Conservation (phyloP, 2,113 vertebrate species). For the Thunnus thynnus region DNA sequence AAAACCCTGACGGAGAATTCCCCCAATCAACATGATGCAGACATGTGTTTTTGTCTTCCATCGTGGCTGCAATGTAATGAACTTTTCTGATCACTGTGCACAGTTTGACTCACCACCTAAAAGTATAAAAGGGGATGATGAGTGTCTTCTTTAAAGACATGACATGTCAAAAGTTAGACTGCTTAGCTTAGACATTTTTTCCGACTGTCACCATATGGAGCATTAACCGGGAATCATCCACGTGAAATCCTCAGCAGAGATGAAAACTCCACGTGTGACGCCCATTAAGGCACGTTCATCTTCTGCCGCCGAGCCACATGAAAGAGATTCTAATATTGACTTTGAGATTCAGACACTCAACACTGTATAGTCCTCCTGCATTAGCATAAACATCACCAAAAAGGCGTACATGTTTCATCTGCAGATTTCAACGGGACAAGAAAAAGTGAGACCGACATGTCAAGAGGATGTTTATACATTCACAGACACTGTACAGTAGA, state of each 20-base stretch:
- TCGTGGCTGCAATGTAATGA: not conserved
- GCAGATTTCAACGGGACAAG: constrained; percentile 11
- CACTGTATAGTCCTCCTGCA: not conserved
- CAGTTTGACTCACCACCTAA: constrained; percentile 7
- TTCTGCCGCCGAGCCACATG: not conserved
- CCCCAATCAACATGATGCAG: constrained; percentile 2
- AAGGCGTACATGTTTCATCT: constrained; percentile 19
- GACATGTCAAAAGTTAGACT: not conserved
- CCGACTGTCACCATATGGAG: not conserved
- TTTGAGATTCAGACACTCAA: constrained; percentile 38
- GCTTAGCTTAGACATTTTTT: not conserved
- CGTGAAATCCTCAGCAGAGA: not conserved
- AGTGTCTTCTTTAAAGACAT: not conserved
- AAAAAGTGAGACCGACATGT: constrained; percentile 6
- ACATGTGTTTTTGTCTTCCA: not conserved
- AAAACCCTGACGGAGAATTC: constrained; percentile 31
- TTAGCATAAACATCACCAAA: constrained; percentile 38
- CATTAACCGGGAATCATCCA: not conserved
- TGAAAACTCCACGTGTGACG: constrained; percentile 1
- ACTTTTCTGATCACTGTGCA: constrained; percentile 9
- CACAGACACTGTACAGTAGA: not conserved
- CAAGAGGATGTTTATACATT: not conserved
- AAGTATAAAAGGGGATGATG: not conserved
- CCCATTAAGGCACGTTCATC: constrained; percentile 19
- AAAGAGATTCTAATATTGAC: constrained; percentile 28